Conservation (phyloP, 1,140 invertebrate genomes). For the Chelonus insularis region DNA sequence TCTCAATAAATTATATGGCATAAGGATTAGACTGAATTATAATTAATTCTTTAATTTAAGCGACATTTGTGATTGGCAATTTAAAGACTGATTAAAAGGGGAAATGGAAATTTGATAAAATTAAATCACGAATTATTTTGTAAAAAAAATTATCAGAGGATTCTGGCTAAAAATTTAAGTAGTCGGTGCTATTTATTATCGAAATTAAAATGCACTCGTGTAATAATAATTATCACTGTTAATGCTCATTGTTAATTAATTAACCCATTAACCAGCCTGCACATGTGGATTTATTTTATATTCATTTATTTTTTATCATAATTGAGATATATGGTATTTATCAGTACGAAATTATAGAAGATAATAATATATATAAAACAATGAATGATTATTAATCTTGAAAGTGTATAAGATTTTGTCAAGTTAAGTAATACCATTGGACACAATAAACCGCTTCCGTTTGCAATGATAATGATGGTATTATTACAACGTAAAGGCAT, state of each 20-base stretch:
- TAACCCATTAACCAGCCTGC: no score
- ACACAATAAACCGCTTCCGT: no score
- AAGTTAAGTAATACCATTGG: no score
- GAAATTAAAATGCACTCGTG: background rate
- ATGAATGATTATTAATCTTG: slow-evolving; percentile 29
- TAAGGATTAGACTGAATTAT: background rate
- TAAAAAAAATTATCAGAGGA: background rate
- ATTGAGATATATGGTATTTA: slow-evolving; percentile 2
- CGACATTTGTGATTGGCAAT: slow-evolving; percentile 1
- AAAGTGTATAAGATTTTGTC: no score
- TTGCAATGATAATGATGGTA: no score
- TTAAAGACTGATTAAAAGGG: slow-evolving; percentile 4
- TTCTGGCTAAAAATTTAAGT: background rate
- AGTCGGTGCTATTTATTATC: slow-evolving; percentile 2
- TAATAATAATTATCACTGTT: background rate
- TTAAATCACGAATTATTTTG: no score
- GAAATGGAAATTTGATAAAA: no score
- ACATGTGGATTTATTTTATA: no score
- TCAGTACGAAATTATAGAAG: slow-evolving; percentile 10
- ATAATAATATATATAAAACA: no score
- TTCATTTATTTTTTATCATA: no score
- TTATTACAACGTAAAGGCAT: slow-evolving; percentile 15
- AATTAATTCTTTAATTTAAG: background rate
- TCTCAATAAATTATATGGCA: background rate
- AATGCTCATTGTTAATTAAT: no score